A percentile compares a stretch with the other conserved stretches of the same genome.
Evolutionary conservation across 2,888 invertebrate genomes (phyloP).

Genomic region (Linnaemya tessellans): DNA sequence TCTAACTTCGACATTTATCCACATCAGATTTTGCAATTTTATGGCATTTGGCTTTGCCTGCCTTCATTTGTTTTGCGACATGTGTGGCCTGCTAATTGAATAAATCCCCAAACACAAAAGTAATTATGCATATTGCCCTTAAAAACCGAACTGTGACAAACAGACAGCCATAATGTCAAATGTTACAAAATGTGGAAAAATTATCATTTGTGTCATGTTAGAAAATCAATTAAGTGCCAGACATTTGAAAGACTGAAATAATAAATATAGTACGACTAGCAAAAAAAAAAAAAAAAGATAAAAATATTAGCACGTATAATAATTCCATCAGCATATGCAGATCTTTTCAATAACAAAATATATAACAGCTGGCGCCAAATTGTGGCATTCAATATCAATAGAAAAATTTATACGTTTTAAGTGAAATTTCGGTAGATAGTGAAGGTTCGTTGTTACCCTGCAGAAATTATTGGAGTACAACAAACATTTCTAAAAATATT

Average conservation of each 20-base stretch:
- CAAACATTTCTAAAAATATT: no score
- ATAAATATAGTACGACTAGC: no score
- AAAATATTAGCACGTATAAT: neutral
- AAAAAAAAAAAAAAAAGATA: no score
- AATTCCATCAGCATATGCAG: no score
- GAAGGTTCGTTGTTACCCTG: no score
- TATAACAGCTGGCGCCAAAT: no score
- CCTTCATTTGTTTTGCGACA: neutral
- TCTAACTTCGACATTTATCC: constrained; percentile 9
- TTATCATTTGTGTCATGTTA: constrained; percentile 36
- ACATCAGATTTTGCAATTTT: neutral
- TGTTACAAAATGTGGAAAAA: neutral
- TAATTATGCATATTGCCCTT: constrained; percentile 58
- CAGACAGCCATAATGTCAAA: neutral
- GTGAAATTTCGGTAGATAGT: no score
- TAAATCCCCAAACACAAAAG: constrained; percentile 56
- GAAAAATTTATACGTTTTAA: no score
- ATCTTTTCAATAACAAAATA: no score
- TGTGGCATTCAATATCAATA: no score
- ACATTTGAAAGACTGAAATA: constrained; percentile 14
- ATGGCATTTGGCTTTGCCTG: neutral
- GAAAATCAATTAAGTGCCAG: constrained; percentile 58
- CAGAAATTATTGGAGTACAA: no score
- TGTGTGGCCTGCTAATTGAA: neutral
- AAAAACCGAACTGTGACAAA: neutral